phyloP scores from a whole-genome alignment of 2,113 vertebrate species.

The Hemiprocne comata region DNA sequence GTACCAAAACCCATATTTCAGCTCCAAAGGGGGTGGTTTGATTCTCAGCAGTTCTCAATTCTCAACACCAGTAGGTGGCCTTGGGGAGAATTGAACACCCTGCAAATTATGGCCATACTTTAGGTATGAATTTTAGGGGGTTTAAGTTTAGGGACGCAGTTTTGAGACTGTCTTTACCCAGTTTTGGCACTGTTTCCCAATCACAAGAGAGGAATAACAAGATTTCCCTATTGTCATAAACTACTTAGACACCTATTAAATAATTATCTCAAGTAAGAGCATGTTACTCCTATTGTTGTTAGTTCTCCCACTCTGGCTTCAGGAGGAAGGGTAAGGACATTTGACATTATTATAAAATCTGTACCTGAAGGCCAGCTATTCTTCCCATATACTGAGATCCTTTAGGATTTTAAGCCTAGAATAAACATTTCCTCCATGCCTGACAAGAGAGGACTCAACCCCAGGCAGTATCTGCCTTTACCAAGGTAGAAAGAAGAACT shows the following conservation, averaged over 20 bases:
- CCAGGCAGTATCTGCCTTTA: neutral
- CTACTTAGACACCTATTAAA: neutral
- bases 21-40: neutral
- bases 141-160: neutral
- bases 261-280: neutral
- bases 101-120: neutral
- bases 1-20: neutral
- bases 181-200: neutral
- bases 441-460: neutral
- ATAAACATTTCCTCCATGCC: neutral
- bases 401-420: neutral
- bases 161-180: neutral
- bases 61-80: neutral
- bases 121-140: neutral
- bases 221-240: neutral
- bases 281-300: neutral
- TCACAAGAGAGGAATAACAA: neutral
- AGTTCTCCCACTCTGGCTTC: neutral
- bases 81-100: neutral
- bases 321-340: neutral
- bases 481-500: neutral
- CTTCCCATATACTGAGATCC: neutral
- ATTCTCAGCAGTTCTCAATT: neutral
- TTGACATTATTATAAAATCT: neutral
- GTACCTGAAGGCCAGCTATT: neutral